Percentiles rank a stretch among this genome's conserved stretches.
phyloP scores from a whole-genome alignment of 2,113 vertebrate genomes.

The Periophthalmus modestus region DNA sequence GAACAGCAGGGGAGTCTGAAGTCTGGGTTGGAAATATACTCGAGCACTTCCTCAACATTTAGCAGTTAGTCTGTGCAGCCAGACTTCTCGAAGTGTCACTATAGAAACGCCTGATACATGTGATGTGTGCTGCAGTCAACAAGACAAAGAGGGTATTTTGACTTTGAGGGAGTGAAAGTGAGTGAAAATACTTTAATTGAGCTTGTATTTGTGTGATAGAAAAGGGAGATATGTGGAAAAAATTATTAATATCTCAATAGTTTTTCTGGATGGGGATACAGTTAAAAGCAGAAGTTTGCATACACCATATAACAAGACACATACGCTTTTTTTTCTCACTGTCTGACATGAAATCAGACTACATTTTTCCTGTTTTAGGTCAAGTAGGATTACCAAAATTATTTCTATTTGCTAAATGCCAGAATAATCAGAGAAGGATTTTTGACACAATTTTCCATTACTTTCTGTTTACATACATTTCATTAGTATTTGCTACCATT shows the following conservation, averaged over 20 bases:
- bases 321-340: no score
- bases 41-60: constrained; percentile 7
- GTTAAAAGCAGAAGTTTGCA: no score
- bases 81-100: background rate
- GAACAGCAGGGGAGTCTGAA: constrained; percentile 1
- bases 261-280: background rate
- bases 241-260: background rate
- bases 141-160: background rate
- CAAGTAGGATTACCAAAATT: no score
- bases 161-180: background rate
- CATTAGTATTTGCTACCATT: no score
- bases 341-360: no score
- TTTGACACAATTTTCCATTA: no score
- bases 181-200: background rate
- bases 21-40: background rate
- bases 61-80: constrained; percentile 3
- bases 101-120: background rate
- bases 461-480: no score
- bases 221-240: background rate
- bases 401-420: no score
- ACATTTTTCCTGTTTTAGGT: no score
- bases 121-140: background rate
- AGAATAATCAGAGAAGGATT: no score
- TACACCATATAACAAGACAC: no score
- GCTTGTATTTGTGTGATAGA: background rate